Conservation (phyloP, 2,113 vertebrate genomes). For the Zapus hudsonius region DNA sequence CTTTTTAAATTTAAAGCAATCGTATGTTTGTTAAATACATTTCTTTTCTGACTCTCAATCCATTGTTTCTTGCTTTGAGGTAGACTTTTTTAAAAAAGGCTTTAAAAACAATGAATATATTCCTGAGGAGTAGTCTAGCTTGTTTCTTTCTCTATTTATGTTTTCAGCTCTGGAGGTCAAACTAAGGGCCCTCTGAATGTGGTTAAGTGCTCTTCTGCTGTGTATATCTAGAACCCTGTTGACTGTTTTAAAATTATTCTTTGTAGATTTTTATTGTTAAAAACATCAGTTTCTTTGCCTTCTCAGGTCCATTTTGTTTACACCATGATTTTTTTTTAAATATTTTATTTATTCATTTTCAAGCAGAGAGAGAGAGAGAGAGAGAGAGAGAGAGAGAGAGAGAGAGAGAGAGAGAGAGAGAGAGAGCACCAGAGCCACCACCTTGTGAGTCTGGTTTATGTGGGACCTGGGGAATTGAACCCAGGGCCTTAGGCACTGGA, state of each 20-base stretch:
- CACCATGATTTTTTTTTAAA: constrained; percentile 47
- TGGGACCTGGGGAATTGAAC: too few relatives aligned
- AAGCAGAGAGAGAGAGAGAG: too few relatives aligned
- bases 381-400: too few relatives aligned
- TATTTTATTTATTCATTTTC: too few relatives aligned
- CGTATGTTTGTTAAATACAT: constrained; percentile 37
- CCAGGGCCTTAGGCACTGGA: too few relatives aligned
- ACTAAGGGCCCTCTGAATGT: not conserved
- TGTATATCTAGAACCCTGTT: not conserved
- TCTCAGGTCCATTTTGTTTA: constrained; percentile 6
- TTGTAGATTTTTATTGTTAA: constrained; percentile 38
- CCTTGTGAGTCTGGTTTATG: too few relatives aligned
- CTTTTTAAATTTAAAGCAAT: not conserved
- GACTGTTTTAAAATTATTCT: constrained; percentile 42
- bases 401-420: too few relatives aligned
- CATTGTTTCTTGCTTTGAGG: constrained; percentile 37
- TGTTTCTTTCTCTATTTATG: not conserved
- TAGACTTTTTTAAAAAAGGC: too few relatives aligned
- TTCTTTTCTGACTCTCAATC: constrained; percentile 16
- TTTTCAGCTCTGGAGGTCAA: not conserved
- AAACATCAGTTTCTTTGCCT: not conserved
- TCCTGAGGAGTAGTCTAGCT: too few relatives aligned
- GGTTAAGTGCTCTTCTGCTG: not conserved
- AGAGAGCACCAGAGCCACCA: too few relatives aligned
- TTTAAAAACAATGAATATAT: too few relatives aligned